Base-by-base conservation (phyloP, 2,113 vertebrate genomes). In the Blennius ocellaris region DNA sequence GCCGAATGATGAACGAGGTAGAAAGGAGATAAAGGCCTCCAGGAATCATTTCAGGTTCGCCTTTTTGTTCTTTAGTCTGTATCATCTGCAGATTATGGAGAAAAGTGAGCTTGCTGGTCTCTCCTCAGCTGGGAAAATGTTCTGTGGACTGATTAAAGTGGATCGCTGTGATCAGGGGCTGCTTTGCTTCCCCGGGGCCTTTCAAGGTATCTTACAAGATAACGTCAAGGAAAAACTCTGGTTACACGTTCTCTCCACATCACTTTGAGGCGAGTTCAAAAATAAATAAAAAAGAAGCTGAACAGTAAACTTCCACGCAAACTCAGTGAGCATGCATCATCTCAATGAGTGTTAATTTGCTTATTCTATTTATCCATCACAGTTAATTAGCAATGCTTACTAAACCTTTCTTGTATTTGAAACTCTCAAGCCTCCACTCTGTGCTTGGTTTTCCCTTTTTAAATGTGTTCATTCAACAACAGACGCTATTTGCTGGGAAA, bases 391-490 rank as follows among this genome's bases (percentile, higher is more conserved):
- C 30, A 51, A 5, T 61, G 39, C 66, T 66, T 50, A 57, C 6
- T 11, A n/a, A 21, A 16, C 7, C 37, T 50, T 61, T 63, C 9
- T 60, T 56, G 21, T 40, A 5, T 59, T 69, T 45, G 6, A 61
- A 49, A 53, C 5, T 43, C 36, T 72, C 8, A 1, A 7, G 15
- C 57, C 6, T 9, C 39, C 41, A 58, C 17, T 43, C 17, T 41
- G 10, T 36, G 38, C 43, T 51, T 7, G 14, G 40, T 49, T 41
- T 15, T 14, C 21, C 21, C 2, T 30, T 30, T 30, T 30, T 30
- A 30, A 11, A 1, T 50, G 0, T 47, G 9, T 47, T 21, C 16
- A 57, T 4, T 11, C 40, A 6, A 15, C 21, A 44, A 56, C 37
- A 50, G 55, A 7, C 11, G 43, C 0, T 2, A n/a, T 21, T 47